Evolutionary conservation across 2,797 vertebrate species (phyloP), one percentile per base, ranked within the genome.

Genomic region (Oophaga sylvatica): DNA sequence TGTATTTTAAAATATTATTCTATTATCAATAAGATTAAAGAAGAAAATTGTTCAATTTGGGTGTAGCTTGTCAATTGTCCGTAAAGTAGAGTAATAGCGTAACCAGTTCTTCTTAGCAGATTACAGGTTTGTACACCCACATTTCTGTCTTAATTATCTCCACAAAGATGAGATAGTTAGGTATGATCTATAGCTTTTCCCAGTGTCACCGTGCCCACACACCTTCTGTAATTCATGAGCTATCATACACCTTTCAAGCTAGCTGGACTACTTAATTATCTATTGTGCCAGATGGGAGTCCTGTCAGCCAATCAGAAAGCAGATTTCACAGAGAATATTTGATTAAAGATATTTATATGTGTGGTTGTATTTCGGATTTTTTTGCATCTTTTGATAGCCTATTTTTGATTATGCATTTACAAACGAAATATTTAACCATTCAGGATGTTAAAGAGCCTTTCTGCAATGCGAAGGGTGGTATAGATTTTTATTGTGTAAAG

Each of bases 121-220:
- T 94, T 91, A 87, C 91, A 92, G 91, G 90, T 92, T 87, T 93
- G 90, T 92, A 94, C 95, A 94, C 95, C 94, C 94, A 95, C 95
- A 95, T 94, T 89, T 95, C 94, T 91, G 90, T 92, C 93, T 93
- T 96, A 96, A 95, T 96, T 94, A 94, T 94, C 94, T 94, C 94
- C 92, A 94, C 94, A 92, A 94, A 94, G 91, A 94, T 95, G 92
- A 95, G 95, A 93, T 94, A 95, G 93, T 90, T 93, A 94, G 93
- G 93, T 92, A 93, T 94, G 93, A 95, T 94, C 94, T 95, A 94
- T 94, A 94, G 92, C 92, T 91, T 93, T 93, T 93, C 91, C 94
- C 92, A 92, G 94, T 94, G 93, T 95, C 93, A 93, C 93, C 92
- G 93, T 95, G 93, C 94, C 94, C 93, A 94, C 94, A 94, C 92